These are phyloP conservation scores for Salvelinus sp. DNA, from an alignment of 2,113 vertebrate species.

Conservation along the genomic window DNA sequence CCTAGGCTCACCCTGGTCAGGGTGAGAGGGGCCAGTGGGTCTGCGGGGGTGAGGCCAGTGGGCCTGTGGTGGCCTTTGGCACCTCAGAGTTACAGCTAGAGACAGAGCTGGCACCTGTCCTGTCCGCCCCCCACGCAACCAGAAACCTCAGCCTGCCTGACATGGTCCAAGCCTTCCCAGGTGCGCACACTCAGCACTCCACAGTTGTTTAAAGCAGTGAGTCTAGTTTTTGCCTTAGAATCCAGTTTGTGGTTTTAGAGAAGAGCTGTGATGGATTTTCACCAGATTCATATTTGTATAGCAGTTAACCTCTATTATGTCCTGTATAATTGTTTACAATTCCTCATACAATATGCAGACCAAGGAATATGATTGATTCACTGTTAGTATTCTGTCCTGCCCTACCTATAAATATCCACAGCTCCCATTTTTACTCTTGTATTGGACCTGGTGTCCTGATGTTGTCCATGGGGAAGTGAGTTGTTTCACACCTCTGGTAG, in stretches of 20 bases:
- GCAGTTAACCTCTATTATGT: too few relatives aligned
- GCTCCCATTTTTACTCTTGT: not conserved
- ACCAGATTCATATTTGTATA: too few relatives aligned
- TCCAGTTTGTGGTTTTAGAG: too few relatives aligned
- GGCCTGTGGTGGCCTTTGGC: conserved; percentile 21
- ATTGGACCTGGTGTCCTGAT: not conserved
- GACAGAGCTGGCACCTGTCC: conserved; percentile 10
- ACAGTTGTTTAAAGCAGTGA: too few relatives aligned
- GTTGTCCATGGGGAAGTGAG: not conserved
- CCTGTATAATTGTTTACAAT: too few relatives aligned
- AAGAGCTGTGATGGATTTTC: too few relatives aligned
- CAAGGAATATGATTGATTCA: too few relatives aligned
- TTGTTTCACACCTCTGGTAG: conserved; percentile 14
- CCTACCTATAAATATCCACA: not conserved
- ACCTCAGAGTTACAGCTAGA: conserved; percentile 11
- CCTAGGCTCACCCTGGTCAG: too few relatives aligned
- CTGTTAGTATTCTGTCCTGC: too few relatives aligned
- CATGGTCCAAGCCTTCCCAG: not conserved
- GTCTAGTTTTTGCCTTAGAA: too few relatives aligned
- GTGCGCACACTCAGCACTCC: not conserved
- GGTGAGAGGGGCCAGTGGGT: not conserved
- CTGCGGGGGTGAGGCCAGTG: not conserved
- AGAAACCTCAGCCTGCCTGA: not conserved
- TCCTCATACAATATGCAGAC: too few relatives aligned
- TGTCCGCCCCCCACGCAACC: not conserved